phyloP scores from a whole-genome alignment of 2,888 invertebrate species.

The Sphaeridia pumilis region DNA sequence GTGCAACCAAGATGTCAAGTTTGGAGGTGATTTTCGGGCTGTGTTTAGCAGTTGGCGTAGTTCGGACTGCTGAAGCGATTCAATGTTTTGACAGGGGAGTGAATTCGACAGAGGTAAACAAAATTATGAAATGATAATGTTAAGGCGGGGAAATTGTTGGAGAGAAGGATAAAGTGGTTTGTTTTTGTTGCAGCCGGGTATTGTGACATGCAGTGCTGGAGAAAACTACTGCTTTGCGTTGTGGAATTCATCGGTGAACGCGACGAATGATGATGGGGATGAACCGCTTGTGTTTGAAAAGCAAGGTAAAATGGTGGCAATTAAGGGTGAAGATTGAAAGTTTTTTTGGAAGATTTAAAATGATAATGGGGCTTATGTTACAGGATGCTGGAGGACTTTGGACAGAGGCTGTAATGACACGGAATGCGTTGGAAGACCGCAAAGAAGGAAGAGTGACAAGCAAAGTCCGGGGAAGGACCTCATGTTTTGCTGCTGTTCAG shows the following conservation, averaged over 20 bases:
- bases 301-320: neutral
- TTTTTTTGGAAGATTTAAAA: neutral
- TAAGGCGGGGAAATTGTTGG: no score
- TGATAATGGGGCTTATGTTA: slow-evolving; percentile 11
- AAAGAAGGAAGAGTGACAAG: slow-evolving; percentile 39
- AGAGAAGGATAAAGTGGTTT: no score
- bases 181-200: neutral
- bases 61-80: no score
- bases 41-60: no score
- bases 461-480: slow-evolving; percentile 50
- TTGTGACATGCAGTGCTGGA: slow-evolving; percentile 1
- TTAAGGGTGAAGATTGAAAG: neutral
- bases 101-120: no score
- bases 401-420: slow-evolving; percentile 40
- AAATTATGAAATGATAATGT: no score
- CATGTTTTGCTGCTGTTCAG: slow-evolving; percentile 73
- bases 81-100: no score
- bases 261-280: no score
- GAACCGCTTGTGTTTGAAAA: neutral
- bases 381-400: slow-evolving; percentile 45
- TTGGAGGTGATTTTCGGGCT: no score
- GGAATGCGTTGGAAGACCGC: slow-evolving; percentile 45
- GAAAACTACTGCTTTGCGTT: slow-evolving; percentile 1
- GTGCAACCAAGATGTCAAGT: no score
- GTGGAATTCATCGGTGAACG: neutral